phyloP scores from a whole-genome alignment of 1,140 invertebrate genomes.

The Sycophila sp. region DNA sequence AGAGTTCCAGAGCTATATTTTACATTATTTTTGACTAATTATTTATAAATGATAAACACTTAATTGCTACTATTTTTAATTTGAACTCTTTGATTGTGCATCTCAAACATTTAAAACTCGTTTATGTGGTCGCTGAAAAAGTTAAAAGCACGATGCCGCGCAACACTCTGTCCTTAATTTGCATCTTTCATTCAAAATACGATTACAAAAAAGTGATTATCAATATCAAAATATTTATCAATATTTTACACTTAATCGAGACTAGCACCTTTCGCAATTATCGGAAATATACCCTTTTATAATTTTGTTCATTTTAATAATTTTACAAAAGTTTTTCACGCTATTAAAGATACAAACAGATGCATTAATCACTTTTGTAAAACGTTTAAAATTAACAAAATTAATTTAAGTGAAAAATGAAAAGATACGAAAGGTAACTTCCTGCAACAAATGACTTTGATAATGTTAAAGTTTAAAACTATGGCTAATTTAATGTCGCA shows the following conservation, averaged over 20 bases:
- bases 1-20: no score
- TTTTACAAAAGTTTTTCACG: not conserved
- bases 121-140: not conserved
- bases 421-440: conserved; percentile 12
- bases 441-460: conserved; percentile 13
- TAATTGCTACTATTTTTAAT: not conserved
- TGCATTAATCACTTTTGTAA: not conserved
- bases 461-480: conserved; percentile 5
- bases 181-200: no score
- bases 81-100: no score
- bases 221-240: not conserved
- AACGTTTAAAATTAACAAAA: not conserved
- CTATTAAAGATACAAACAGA: not conserved
- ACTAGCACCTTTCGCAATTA: not conserved
- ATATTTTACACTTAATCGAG: conserved; percentile 12
- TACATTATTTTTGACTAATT: not conserved
- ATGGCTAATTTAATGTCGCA: not conserved
- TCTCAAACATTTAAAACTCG: not conserved
- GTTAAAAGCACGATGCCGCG: conserved; percentile 35
- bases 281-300: not conserved
- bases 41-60: no score
- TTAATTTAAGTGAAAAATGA: no score
- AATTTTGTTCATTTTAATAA: not conserved
- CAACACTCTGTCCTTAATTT: conserved; percentile 35
- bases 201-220: not conserved